A percentile compares a stretch with the other conserved stretches of the same genome.
Evolutionary conservation across 2,797 vertebrate genomes (phyloP).

Genomic region (Silurus lanzhouensis): DNA sequence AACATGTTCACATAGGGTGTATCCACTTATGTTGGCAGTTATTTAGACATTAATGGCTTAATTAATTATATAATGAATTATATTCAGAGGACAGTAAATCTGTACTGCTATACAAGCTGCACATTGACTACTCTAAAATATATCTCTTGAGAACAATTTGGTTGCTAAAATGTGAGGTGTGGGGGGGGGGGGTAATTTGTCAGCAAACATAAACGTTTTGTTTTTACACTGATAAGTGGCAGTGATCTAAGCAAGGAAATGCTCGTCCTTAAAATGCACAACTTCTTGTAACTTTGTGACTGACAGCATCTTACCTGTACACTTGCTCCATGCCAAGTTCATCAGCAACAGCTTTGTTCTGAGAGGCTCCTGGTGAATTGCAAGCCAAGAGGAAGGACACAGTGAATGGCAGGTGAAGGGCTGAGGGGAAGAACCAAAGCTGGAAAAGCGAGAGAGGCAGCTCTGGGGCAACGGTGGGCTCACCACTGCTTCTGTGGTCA

Average conservation of each 20-base stretch:
- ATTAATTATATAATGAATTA: no score
- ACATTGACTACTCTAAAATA: no score
- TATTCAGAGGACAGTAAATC: no score
- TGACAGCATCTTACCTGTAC: slow-evolving; percentile 72
- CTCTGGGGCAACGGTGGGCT: slow-evolving; percentile 71
- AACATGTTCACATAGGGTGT: no score
- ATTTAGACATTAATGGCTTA: no score
- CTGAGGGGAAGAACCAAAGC: slow-evolving; percentile 57
- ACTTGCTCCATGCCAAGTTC: slow-evolving; percentile 86
- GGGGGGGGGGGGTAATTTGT: no score
- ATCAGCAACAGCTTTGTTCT: slow-evolving; percentile 82
- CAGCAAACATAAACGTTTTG: neutral
- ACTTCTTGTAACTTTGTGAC: neutral
- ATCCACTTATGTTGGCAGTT: no score
- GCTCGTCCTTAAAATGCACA: neutral
- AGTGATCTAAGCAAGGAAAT: neutral
- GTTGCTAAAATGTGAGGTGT: no score
- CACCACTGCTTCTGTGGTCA: slow-evolving; percentile 67
- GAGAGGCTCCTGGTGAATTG: slow-evolving; percentile 62
- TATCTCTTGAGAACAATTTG: no score
- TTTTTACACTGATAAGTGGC: neutral
- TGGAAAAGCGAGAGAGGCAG: slow-evolving; percentile 55
- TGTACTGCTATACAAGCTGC: no score
- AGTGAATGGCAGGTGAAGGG: slow-evolving; percentile 65
- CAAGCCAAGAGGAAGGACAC: slow-evolving; percentile 64